phyloP scores from a whole-genome alignment of 1,140 invertebrate genomes.

The Charaxes varanes region DNA sequence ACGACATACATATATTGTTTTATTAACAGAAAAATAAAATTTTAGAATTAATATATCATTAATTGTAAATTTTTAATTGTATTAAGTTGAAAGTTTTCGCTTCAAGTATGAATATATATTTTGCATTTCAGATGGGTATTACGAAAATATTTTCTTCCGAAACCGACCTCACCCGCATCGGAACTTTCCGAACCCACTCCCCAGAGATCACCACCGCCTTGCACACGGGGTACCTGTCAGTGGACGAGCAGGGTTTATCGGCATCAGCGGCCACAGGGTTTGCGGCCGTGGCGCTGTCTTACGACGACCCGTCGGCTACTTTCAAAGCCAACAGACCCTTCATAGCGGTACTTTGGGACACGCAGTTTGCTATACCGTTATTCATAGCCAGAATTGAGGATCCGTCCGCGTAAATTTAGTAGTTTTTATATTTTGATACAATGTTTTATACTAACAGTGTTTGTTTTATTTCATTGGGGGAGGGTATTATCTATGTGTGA shows the following conservation, averaged over 20 bases:
- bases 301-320: constrained; percentile 49
- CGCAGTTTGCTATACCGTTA: constrained; percentile 42
- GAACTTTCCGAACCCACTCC: constrained; percentile 37
- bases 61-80: too few species aligned
- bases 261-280: constrained; percentile 80
- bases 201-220: constrained; percentile 76
- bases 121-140: constrained; percentile 80
- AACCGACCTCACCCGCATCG: constrained; percentile 74
- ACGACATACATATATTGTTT: too few species aligned
- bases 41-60: too few species aligned
- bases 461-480: too few species aligned
- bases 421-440: too few species aligned
- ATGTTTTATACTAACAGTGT: too few species aligned
- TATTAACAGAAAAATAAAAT: too few species aligned
- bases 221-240: constrained; percentile 81
- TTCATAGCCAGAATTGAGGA: constrained; percentile 65
- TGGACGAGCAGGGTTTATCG: constrained; percentile 82
- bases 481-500: too few species aligned
- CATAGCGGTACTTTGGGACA: constrained; percentile 66
- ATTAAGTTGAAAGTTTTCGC: too few species aligned
- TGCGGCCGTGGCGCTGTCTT: constrained; percentile 76
- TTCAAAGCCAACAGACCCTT: constrained; percentile 82
- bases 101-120: too few species aligned
- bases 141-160: constrained; percentile 75
- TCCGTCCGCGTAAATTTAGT: constrained; percentile 32